Conservation (phyloP, 2,797 vertebrate species). For the Semaprochilodus insignis region DNA sequence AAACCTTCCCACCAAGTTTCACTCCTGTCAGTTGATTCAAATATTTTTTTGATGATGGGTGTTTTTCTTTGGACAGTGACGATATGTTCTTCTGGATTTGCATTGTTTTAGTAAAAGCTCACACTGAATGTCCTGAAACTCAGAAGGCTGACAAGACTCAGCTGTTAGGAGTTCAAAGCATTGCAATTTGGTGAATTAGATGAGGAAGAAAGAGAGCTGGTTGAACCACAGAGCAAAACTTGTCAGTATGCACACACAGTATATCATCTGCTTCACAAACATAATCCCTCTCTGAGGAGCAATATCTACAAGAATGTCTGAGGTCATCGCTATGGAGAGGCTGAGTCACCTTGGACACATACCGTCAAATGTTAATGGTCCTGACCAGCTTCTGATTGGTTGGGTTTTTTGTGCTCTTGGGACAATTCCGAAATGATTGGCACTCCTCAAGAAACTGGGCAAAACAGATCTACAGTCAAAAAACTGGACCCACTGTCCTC, state of each 20-base stretch:
- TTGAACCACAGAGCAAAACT: slow-evolving; percentile 14
- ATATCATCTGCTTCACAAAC: slow-evolving; percentile 26
- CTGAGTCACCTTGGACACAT: slow-evolving; percentile 17
- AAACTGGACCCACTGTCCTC: too few relatives aligned
- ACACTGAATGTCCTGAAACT: not conserved
- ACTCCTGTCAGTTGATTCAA: too few relatives aligned
- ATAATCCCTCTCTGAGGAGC: not conserved
- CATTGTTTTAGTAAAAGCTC: not conserved
- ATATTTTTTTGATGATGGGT: too few relatives aligned
- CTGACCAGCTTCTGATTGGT: slow-evolving; percentile 10
- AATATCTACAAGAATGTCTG: slow-evolving; percentile 31
- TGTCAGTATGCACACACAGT: slow-evolving; percentile 27
- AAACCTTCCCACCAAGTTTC: too few relatives aligned
- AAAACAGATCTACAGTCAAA: too few relatives aligned
- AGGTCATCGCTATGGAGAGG: slow-evolving; percentile 24
- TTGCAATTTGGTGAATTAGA: not conserved
- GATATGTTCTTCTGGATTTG: not conserved
- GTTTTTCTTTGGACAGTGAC: too few relatives aligned
- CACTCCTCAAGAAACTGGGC: too few relatives aligned
- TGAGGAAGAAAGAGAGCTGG: not conserved
- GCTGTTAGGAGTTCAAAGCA: not conserved
- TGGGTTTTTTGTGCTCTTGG: not conserved
- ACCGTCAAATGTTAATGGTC: not conserved
- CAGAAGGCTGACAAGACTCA: not conserved
- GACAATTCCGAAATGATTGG: too few relatives aligned